A percentile compares a stretch with the other conserved stretches of the same genome.
Conservation (phyloP, 2,113 vertebrate species). For the Campylomormyrus numenius region DNA sequence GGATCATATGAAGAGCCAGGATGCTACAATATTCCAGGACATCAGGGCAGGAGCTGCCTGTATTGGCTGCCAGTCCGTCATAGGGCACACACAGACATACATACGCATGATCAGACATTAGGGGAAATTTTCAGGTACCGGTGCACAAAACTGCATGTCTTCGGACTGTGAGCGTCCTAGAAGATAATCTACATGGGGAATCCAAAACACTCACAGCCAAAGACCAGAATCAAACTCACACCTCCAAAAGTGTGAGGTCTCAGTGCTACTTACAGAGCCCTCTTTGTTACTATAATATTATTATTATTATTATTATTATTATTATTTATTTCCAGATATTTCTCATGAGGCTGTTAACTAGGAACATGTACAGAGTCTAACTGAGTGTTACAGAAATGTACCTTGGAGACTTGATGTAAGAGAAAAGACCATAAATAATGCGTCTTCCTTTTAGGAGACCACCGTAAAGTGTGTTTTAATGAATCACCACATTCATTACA, state of each 20-base stretch:
- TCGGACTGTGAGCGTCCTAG: not conserved
- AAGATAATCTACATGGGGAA: not conserved
- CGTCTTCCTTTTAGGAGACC: not conserved
- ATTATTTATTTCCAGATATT: not conserved
- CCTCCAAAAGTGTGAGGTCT: not conserved
- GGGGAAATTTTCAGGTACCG: not conserved
- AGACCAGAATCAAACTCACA: not conserved
- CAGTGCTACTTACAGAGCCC: not conserved
- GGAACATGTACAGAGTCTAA: not conserved
- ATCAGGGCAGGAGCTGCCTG: not conserved
- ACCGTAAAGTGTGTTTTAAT: slow-evolving; percentile 26
- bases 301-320: not conserved
- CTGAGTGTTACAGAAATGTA: not conserved
- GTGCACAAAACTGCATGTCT: not conserved
- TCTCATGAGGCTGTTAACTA: not conserved
- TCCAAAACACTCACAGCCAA: not conserved
- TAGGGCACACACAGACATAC: not conserved
- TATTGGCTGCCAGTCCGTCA: not conserved
- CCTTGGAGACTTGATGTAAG: not conserved
- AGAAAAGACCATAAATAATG: not conserved
- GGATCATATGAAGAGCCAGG: not conserved
- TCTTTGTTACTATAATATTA: not conserved
- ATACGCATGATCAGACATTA: not conserved
- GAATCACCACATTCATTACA: slow-evolving; percentile 45
- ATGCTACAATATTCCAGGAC: not conserved